Conservation (phyloP, 2,797 vertebrate species). For the Sebastes flavidus region DNA sequence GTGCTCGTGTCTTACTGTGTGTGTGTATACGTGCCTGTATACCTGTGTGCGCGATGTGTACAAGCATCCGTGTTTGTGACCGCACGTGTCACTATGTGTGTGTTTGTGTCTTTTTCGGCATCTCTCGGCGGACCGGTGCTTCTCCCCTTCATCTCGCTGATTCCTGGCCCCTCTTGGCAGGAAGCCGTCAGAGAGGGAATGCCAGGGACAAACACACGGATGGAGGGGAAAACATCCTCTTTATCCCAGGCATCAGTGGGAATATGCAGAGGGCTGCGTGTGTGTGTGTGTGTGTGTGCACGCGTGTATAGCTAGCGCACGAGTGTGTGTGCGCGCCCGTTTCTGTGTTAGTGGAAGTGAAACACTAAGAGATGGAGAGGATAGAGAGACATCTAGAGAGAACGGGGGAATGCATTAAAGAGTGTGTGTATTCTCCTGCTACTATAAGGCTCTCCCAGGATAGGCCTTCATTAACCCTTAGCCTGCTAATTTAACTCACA, state of each 20-base stretch:
- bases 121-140: conserved; percentile 73
- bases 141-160: conserved; percentile 72
- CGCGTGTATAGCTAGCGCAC: not conserved
- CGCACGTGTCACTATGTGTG: conserved; percentile 36
- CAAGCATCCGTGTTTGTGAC: conserved; percentile 64
- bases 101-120: conserved; percentile 55
- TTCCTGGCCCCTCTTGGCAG: conserved; percentile 78
- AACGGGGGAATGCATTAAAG: conserved; percentile 62
- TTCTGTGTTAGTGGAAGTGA: conserved; percentile 38
- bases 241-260: conserved; percentile 84
- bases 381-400: conserved; percentile 51
- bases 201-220: conserved; percentile 80
- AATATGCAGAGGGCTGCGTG: conserved; percentile 73
- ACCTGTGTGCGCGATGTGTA: conserved; percentile 9
- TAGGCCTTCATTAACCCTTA: conserved; percentile 77
- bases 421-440: conserved; percentile 59
- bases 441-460: conserved; percentile 55
- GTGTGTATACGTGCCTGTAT: not conserved
- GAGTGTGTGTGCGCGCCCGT: conserved; percentile 30
- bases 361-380: conserved; percentile 45
- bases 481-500: conserved; percentile 76
- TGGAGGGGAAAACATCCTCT: conserved; percentile 79
- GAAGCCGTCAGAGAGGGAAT: conserved; percentile 77
- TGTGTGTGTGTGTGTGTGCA: not conserved
- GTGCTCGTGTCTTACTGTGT: not conserved